Conservation (phyloP, 2,113 vertebrate species). For the Toxotes chatareus region DNA sequence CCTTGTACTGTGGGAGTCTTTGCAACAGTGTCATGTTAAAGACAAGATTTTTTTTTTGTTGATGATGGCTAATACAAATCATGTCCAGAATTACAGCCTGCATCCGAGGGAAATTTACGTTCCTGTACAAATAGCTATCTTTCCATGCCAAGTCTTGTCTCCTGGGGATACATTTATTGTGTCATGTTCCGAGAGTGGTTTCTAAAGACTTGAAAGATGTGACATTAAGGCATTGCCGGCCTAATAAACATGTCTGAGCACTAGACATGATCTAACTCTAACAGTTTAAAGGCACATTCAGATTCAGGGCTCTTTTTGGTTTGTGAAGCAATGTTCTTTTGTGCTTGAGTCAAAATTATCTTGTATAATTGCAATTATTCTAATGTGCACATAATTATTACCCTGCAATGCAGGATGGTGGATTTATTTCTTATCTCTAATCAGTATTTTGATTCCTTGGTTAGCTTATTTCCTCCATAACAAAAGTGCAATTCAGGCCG, state of each 20-base stretch:
- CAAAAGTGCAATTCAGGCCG: constrained; percentile 49
- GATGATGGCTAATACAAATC: constrained; percentile 38
- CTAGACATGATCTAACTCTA: constrained; percentile 36
- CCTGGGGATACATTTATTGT: constrained; percentile 37
- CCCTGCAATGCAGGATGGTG: constrained; percentile 39
- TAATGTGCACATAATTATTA: constrained; percentile 49
- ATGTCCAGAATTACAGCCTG: constrained; percentile 17
- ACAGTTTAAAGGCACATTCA: constrained; percentile 28
- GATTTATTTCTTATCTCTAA: constrained; percentile 49
- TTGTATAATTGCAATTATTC: constrained; percentile 59
- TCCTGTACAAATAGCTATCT: constrained; percentile 23
- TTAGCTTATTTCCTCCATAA: constrained; percentile 58
- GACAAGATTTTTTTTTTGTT: constrained; percentile 25
- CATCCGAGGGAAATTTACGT: constrained; percentile 39
- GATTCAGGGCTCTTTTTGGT: background rate
- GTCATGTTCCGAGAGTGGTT: constrained; percentile 40
- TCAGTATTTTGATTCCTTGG: constrained; percentile 50
- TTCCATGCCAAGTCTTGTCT: constrained; percentile 4
- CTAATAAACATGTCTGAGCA: constrained; percentile 34
- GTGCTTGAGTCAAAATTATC: constrained; percentile 26
- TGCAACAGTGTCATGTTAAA: constrained; percentile 27
- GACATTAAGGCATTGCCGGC: constrained; percentile 25
- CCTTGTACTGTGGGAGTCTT: background rate
- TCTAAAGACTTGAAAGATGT: constrained; percentile 52
- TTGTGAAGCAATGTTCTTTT: constrained; percentile 34